Evolutionary conservation across 2,888 invertebrate species (phyloP).

Genomic region (Leucophenga maculata): DNA sequence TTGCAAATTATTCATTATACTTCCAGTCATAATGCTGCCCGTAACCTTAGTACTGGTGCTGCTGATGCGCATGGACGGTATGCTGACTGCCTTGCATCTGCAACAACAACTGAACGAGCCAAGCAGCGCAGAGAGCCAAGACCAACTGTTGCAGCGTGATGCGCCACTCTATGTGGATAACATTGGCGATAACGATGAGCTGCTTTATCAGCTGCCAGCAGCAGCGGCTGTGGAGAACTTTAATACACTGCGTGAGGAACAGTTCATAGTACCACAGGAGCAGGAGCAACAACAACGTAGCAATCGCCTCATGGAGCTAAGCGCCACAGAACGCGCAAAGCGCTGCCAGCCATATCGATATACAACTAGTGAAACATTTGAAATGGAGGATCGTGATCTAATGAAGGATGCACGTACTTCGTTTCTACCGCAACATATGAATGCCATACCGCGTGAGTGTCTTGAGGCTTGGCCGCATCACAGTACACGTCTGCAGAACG

Average conservation of each 20-base stretch:
- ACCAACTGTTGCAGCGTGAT: conserved; percentile 27
- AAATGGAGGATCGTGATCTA: conserved; percentile 76
- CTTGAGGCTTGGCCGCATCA: conserved; percentile 33
- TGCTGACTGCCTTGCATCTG: conserved; percentile 64
- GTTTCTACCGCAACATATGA: conserved; percentile 75
- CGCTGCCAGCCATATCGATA: conserved; percentile 66
- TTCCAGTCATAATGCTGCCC: conserved; percentile 71
- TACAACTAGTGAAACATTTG: conserved; percentile 60
- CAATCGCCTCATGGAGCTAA: conserved; percentile 26
- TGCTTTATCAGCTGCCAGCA: conserved; percentile 42
- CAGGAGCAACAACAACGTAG: conserved; percentile 29
- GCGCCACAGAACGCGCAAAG: conserved; percentile 52
- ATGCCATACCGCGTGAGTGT: conserved; percentile 72
- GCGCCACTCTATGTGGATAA: conserved; percentile 37
- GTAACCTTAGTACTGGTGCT: conserved; percentile 66
- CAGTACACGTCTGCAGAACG: not conserved
- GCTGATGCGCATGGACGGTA: conserved; percentile 68
- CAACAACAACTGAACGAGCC: conserved; percentile 46
- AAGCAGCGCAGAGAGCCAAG: conserved; percentile 29
- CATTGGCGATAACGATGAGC: conserved; percentile 49
- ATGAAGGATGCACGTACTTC: conserved; percentile 78
- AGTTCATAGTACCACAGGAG: conserved; percentile 46
- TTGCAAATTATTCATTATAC: conserved; percentile 68
- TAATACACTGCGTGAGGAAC: conserved; percentile 51
- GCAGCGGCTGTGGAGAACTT: conserved; percentile 47